A percentile compares a stretch with the other conserved stretches of the same genome.
These are phyloP conservation scores for Callocephalon fimbriatum DNA, from an alignment of 2,113 vertebrate species.

Conservation along the genomic window DNA sequence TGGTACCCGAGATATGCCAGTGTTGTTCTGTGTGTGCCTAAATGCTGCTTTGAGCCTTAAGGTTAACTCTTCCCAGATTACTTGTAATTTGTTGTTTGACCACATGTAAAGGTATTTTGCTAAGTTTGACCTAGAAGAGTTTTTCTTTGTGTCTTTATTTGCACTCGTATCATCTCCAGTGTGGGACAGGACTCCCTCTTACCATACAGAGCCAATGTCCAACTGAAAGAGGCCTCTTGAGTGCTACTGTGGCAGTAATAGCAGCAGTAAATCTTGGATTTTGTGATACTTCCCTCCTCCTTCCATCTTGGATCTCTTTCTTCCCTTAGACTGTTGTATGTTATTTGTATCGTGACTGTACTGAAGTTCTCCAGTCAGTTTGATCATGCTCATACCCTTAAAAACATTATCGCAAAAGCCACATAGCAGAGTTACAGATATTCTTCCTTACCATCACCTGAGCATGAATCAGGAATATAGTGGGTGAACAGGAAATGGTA, in stretches of 20 bases:
- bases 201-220: neutral
- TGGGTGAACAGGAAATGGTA: neutral
- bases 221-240: neutral
- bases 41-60: neutral
- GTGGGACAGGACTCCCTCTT: neutral
- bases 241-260: neutral
- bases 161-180: neutral
- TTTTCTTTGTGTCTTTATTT: neutral
- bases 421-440: neutral
- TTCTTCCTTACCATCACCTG: neutral
- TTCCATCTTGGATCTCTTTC: neutral
- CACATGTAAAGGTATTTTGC: neutral
- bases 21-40: neutral
- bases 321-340: neutral
- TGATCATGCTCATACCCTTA: neutral
- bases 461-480: neutral
- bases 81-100: neutral
- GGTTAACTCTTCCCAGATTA: neutral
- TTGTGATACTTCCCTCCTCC: neutral
- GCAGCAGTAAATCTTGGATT: neutral
- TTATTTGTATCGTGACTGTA: neutral
- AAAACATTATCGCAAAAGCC: neutral
- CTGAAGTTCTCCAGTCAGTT: neutral
- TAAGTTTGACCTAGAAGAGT: neutral
- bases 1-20: neutral